Evolutionary conservation across 2,888 invertebrate species (phyloP).

Genomic region (Ceramica pisi): DNA sequence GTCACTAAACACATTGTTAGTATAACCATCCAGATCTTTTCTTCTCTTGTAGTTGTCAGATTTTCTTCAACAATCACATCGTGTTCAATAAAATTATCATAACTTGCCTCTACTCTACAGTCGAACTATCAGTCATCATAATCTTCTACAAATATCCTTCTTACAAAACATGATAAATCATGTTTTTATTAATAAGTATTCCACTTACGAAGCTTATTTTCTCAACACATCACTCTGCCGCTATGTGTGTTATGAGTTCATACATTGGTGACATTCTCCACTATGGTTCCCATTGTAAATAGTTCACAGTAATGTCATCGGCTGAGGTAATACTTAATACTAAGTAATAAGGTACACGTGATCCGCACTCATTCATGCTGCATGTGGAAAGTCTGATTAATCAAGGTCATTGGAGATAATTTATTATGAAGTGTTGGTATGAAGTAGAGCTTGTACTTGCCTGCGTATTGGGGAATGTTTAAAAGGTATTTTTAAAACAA

Average conservation of each 20-base stretch:
- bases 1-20: background rate
- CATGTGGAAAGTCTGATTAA: conserved; percentile 4
- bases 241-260: conserved; percentile 57
- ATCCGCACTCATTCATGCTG: conserved; percentile 26
- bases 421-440: background rate
- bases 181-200: conserved; percentile 25
- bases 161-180: background rate
- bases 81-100: background rate
- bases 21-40: background rate
- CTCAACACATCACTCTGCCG: conserved; percentile 43
- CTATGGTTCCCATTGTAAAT: conserved; percentile 66
- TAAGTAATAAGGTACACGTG: conserved; percentile 53
- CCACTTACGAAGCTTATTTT: conserved; percentile 39
- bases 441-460: too few species aligned
- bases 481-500: too few species aligned
- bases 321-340: conserved; percentile 46
- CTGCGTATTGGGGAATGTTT: too few species aligned
- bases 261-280: conserved; percentile 62
- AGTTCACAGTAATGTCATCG: conserved; percentile 60
- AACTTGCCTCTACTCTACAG: background rate
- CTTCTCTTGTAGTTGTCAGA: background rate
- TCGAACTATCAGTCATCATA: conserved; percentile 1
- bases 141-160: conserved; percentile 1
- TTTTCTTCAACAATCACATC: background rate
- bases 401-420: conserved; percentile 23